These are phyloP conservation scores for Drosophila mojavensis DNA, from an alignment of 1,140 invertebrate species.

Conservation along the genomic window DNA sequence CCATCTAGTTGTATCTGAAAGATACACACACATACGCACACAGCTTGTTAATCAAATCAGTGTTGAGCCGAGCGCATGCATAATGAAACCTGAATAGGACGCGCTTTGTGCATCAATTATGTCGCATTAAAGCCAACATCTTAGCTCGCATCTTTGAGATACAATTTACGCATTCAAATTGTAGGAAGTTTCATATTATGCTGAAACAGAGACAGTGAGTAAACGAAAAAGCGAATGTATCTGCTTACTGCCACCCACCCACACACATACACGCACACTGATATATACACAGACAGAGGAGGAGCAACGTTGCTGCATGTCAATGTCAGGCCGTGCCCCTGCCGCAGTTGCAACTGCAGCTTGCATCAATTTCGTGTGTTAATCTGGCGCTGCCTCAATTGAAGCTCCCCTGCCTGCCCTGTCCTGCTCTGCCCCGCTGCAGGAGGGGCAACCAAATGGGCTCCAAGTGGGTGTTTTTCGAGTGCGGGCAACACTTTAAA, in stretches of 20 bases:
- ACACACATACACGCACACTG: conserved; percentile 37
- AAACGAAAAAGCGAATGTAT: background rate
- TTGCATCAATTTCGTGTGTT: conserved; percentile 46
- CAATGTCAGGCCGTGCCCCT: conserved; percentile 61
- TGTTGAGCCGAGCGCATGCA: conserved; percentile 26
- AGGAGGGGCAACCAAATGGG: background rate
- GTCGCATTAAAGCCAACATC: conserved; percentile 68
- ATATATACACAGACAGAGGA: conserved; percentile 9
- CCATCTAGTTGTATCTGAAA: conserved; percentile 19
- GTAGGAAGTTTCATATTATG: conserved; percentile 75
- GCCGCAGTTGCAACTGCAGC: conserved; percentile 33
- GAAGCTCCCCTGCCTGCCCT: conserved; percentile 37
- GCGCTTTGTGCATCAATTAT: conserved; percentile 78
- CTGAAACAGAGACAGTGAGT: background rate
- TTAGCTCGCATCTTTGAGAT: conserved; percentile 60
- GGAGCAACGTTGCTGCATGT: conserved; percentile 50
- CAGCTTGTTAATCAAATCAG: conserved; percentile 68
- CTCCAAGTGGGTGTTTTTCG: conserved; percentile 54
- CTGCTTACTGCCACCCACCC: conserved; percentile 37
- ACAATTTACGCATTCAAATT: conserved; percentile 74
- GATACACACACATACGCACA: conserved; percentile 14
- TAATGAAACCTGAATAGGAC: conserved; percentile 56
- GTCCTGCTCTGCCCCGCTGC: background rate
- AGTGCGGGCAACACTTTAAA: conserved; percentile 69
- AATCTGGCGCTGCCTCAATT: conserved; percentile 63